Evolutionary conservation across 1,140 invertebrate species (phyloP).

Genomic region (Ptiloglossa arizonensis): DNA sequence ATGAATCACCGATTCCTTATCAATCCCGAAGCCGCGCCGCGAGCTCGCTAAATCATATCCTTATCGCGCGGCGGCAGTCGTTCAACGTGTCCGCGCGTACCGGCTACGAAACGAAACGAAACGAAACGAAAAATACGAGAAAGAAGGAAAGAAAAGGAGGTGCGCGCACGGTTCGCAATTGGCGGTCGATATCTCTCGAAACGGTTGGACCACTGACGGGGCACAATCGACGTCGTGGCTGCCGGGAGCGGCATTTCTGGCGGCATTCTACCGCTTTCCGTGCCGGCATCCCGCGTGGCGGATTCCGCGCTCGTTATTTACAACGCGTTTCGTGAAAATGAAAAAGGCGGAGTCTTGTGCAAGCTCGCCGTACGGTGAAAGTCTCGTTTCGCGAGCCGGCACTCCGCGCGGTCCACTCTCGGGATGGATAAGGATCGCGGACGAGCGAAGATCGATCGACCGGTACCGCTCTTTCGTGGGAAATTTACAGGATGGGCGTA

Average conservation of each 20-base stretch:
- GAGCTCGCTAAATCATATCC: slow-evolving; percentile 13
- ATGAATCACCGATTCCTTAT: slow-evolving; percentile 31
- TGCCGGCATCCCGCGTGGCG: slow-evolving; percentile 46
- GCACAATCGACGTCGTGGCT: slow-evolving; percentile 20
- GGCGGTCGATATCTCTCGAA: slow-evolving; percentile 23
- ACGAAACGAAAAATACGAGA: not conserved
- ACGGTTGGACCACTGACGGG: not conserved
- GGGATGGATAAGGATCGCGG: slow-evolving; percentile 61
- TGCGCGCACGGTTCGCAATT: not conserved
- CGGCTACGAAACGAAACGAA: too few species aligned
- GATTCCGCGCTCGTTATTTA: slow-evolving; percentile 70
- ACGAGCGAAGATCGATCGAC: slow-evolving; percentile 60
- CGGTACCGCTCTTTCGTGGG: slow-evolving; percentile 52
- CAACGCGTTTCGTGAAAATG: slow-evolving; percentile 67
- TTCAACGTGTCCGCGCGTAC: not conserved
- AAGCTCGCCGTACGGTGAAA: slow-evolving; percentile 64
- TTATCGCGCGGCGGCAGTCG: not conserved
- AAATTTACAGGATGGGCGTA: slow-evolving; percentile 56
- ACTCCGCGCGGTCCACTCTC: slow-evolving; percentile 57
- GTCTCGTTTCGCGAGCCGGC: slow-evolving; percentile 48
- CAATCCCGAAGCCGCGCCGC: not conserved
- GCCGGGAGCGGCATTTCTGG: slow-evolving; percentile 65
- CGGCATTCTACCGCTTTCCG: slow-evolving; percentile 59
- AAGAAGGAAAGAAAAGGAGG: not conserved
- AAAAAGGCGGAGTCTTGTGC: slow-evolving; percentile 65